These are phyloP conservation scores for Psilopogon haemacephalus DNA, from an alignment of 2,113 vertebrate genomes.

Conservation along the genomic window DNA sequence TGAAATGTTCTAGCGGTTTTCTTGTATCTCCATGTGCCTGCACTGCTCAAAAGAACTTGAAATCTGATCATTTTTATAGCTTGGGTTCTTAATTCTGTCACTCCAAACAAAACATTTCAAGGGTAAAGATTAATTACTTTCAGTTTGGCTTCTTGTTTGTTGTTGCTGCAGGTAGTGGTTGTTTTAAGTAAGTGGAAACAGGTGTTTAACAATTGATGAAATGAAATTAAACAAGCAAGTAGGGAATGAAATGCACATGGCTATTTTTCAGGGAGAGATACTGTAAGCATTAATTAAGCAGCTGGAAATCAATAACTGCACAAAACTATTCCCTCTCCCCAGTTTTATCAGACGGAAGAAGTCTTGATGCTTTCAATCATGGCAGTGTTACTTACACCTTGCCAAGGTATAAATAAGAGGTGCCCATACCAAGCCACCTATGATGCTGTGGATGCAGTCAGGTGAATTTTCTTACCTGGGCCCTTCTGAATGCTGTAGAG, in stretches of 20 bases:
- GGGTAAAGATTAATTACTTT: slow-evolving; percentile 49
- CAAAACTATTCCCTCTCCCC: slow-evolving; percentile 58
- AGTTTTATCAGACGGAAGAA: slow-evolving; percentile 31
- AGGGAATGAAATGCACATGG: slow-evolving; percentile 43
- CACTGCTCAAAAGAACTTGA: neutral
- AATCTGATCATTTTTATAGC: neutral
- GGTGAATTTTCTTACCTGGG: neutral
- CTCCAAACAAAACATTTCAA: neutral
- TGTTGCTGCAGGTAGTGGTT: slow-evolving; percentile 62
- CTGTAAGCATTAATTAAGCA: slow-evolving; percentile 68
- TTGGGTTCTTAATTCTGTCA: neutral
- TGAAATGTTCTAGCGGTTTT: neutral
- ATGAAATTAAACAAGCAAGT: slow-evolving; percentile 65
- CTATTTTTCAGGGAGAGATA: slow-evolving; percentile 74
- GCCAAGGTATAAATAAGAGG: neutral
- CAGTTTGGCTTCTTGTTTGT: slow-evolving; percentile 61
- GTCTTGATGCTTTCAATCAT: slow-evolving; percentile 20
- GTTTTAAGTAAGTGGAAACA: slow-evolving; percentile 75
- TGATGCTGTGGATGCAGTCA: neutral
- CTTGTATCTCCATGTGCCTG: neutral
- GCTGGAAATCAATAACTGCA: slow-evolving; percentile 66
- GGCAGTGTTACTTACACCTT: slow-evolving; percentile 14
- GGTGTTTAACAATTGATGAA: slow-evolving; percentile 72
- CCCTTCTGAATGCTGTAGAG: neutral
- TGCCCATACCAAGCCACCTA: neutral